Evolutionary conservation across 2,797 vertebrate genomes (phyloP), one percentile per base, ranked within the genome.

Genomic region (Periparus ater): DNA sequence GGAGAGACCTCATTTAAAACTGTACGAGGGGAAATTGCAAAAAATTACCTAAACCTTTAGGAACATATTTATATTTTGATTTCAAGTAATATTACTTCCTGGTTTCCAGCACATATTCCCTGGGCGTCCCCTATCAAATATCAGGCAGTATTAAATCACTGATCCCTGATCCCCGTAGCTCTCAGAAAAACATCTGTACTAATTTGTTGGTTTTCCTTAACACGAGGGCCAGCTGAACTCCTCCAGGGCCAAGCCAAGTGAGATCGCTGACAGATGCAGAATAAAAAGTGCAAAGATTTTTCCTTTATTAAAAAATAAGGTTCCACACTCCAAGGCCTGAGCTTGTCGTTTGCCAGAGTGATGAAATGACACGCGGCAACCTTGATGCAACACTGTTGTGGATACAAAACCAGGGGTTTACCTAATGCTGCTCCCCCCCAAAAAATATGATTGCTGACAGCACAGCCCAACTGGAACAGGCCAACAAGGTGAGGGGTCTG

Each of bases 11-110:
- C 76, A 58, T 91, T 93, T 94, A 95, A 90, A 91, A 88, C 95
- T 85, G 81, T 70, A 75, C 71, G 70, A 97, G 90, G 96, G 96
- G 95, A 97, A 97, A 97, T 67, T 93, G 95, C 91, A 70, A 96
- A 95, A 95, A 96, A 96, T 96, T 80, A 96, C 94, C 96, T 97
- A 97, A 97, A 96, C 95, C 96, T 96, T 95, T 93, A 97, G 94
- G 96, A 97, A 97, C 95, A 97, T 92, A 92, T 96, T 97, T 96
- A 88, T 95, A 93, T 97, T 97, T 97, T 97, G 94, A 97, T 96
- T 97, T 96, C 92, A 96, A 91, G 96, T 95, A 95, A 95, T 96
- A 95, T 96, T 89, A 89, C 95, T 97, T 97, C 96, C 97, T 97
- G 95, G 63, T 97, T 96, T 96, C 93, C 91, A 94, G 78, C 81